Evolutionary conservation across 1,140 invertebrate species (phyloP), one percentile per base, ranked within the genome.

Genomic region (Anthonomus grandis): DNA sequence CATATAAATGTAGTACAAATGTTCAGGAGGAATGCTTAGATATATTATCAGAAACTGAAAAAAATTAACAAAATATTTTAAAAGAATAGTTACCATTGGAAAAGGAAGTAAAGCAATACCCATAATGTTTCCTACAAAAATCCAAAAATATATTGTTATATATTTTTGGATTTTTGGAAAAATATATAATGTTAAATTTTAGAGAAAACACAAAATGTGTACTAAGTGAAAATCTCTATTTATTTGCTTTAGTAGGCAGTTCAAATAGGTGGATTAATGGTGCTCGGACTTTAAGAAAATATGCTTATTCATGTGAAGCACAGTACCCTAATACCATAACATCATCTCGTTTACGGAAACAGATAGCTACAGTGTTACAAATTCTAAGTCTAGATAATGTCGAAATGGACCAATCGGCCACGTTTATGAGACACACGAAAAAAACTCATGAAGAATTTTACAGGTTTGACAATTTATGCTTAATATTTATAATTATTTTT

Each of bases 381-480:
- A 46, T 64, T 23, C 36, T 61, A 47, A 49, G 60, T 59, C 31
- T 64, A 17, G 48, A 58, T 55, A 51, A 61, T 23, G 21, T 38
- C n/a, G 62, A 63, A 52, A 54, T 57, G 38, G 59, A 64, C 50
- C 46, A 64, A 49, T 36, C 59, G 13, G 62, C 62, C 5, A 45
- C 24, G 3, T 64, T 64, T 39, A 64, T 64, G 59, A 59, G 60
- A 9, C 60, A 64, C 37, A 64, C n/a, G n/a, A 1, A 64, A 53
- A 48, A 64, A 51, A 64, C 63, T 21, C 60, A 62, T 50, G 59
- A 62, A 45, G 54, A 59, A 34, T 64, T 53, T 60, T 64, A 64
- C 37, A 59, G 60, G 63, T 64, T n/a, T n/a, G n/a, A n/a, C n/a
- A n/a, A n/a, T n/a, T n/a, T n/a, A n/a, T n/a, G n/a, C n/a, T n/a